Base-by-base conservation (phyloP, 2,113 vertebrate genomes). In the Oxygymnocypris stewartii region DNA sequence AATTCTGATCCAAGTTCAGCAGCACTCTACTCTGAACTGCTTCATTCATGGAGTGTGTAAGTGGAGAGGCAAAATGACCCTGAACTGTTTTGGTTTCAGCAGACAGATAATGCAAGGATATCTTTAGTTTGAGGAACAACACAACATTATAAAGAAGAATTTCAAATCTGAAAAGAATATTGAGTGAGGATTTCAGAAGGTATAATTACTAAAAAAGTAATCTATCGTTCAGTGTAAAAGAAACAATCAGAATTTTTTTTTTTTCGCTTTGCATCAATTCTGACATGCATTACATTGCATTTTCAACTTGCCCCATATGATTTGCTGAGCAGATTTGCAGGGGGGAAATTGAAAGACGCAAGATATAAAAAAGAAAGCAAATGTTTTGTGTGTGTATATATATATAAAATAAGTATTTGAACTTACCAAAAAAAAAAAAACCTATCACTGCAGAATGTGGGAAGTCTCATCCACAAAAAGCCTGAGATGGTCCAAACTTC, bases 81-180 rank as follows among this genome's bases (percentile, higher is more conserved):
- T 97, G 96, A 97, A 96, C 95, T 96, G 96, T 97, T 98, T 98
- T 98, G 96, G 97, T 97, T 96, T 96, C 96, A 97, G 96, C 96
- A 95, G 94, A 96, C 92, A 93, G 93, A 95, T 94, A 95, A 96
- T 94, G 93, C 93, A 93, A 95, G 81, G 90, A 82, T 89, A 90
- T 92, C 92, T 91, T 95, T 93, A 57, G 85, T 94, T 86, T 91
- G 93, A 94, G 78, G 84, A 79, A 84, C 31, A 54, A 63, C 37
- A 82, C 14, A 31, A 31, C 93, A 94, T 93, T 76, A 92, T 49
- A 85, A 93, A 94, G 91, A 92, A 94, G 95, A 95, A 57, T 94
- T 93, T 95, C 94, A 94, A 94, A 96, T 97, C 96, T 97, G 97
- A 96, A 95, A 95, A 93, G 93, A 71, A 94, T 93, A 35, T 95